A percentile compares a stretch with the other conserved stretches of the same genome.
Evolutionary conservation across 2,113 vertebrate species (phyloP).

Genomic region (Pterocles orientalis): DNA sequence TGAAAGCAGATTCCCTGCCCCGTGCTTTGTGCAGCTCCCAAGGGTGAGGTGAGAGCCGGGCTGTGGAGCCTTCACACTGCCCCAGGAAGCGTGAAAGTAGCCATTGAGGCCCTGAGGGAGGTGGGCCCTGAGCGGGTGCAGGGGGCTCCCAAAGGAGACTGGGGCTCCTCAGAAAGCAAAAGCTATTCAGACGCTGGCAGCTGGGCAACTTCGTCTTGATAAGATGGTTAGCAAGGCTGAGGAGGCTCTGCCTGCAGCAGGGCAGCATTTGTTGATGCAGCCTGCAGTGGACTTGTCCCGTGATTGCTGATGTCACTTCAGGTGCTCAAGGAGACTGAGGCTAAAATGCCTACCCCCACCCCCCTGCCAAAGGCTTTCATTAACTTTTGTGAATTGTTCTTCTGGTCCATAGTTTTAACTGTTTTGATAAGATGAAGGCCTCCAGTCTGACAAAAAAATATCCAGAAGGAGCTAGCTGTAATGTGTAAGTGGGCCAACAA

Average conservation of each 20-base stretch:
- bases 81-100: background rate
- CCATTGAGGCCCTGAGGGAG: background rate
- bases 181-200: background rate
- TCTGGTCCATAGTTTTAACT: background rate
- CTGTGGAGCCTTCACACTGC: background rate
- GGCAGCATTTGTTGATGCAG: background rate
- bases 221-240: background rate
- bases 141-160: background rate
- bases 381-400: background rate
- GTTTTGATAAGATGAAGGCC: background rate
- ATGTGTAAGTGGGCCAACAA: background rate
- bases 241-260: background rate
- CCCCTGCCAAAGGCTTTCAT: background rate
- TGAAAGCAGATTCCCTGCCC: background rate
- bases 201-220: background rate
- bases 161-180: background rate
- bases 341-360: background rate
- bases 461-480: background rate
- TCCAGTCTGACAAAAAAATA: background rate
- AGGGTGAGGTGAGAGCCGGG: background rate
- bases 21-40: background rate
- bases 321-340: background rate
- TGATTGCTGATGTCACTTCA: accelerated
- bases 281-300: background rate
- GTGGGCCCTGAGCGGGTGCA: too few species aligned